Evolutionary conservation across 2,888 invertebrate species (phyloP).

Genomic region (Abrostola tripartita): DNA sequence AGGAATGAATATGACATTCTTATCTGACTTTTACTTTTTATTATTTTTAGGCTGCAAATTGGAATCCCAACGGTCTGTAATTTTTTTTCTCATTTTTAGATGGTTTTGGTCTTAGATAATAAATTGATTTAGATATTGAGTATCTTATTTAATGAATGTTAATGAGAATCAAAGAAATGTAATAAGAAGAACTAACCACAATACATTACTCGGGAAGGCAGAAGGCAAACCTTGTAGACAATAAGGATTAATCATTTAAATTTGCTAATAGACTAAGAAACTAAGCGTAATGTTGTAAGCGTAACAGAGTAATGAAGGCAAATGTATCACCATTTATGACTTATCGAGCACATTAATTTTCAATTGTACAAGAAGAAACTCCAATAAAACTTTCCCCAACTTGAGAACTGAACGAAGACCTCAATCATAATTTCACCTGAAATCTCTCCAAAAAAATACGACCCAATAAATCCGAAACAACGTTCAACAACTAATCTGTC

Average conservation of each 20-base stretch:
- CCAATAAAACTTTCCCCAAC: neutral
- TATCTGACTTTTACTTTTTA: slow-evolving; percentile 47
- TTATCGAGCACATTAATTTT: neutral
- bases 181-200: too few relatives aligned
- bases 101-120: neutral
- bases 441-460: slow-evolving; percentile 25
- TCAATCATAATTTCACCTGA: slow-evolving; percentile 3
- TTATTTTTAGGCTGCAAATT: slow-evolving; percentile 22
- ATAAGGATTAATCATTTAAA: too few relatives aligned
- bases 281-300: too few relatives aligned
- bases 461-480: slow-evolving; percentile 21
- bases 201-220: too few relatives aligned
- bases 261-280: too few relatives aligned
- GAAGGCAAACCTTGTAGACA: too few relatives aligned
- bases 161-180: too few relatives aligned
- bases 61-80: neutral
- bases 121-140: too few relatives aligned
- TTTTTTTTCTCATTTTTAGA: slow-evolving; percentile 1
- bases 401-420: neutral
- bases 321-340: too few relatives aligned
- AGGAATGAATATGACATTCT: slow-evolving; percentile 37
- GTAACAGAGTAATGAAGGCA: too few relatives aligned
- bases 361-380: neutral
- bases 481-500: slow-evolving; percentile 65
- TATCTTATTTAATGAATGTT: too few relatives aligned